Evolutionary conservation across 2,797 vertebrate species (phyloP), one percentile per base, ranked within the genome.

Genomic region (Discoglossus pictus): DNA sequence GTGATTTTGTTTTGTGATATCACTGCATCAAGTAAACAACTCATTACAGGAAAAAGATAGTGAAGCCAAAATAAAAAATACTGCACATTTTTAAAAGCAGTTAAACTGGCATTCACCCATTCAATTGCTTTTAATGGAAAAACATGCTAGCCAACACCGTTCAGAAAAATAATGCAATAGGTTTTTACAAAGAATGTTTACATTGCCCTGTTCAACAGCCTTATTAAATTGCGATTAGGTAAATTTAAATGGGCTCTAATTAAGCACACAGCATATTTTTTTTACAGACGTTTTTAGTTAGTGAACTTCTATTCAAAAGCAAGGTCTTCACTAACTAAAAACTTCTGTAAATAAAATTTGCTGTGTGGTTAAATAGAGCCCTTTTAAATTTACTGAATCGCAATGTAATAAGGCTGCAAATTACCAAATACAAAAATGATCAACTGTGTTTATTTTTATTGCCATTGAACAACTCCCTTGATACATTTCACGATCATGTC

Each of bases 361-460:
- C n/a, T n/a, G n/a, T n/a, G n/a, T n/a, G n/a, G n/a, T n/a, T n/a
- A n/a, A n/a, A n/a, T n/a, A n/a, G n/a, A n/a, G n/a, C n/a, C n/a
- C n/a, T n/a, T n/a, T n/a, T n/a, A n/a, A n/a, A n/a, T n/a, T n/a
- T n/a, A n/a, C n/a, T n/a, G n/a, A n/a, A n/a, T n/a, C n/a, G n/a
- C n/a, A n/a, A n/a, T n/a, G n/a, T n/a, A n/a, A n/a, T n/a, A n/a
- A n/a, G n/a, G n/a, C n/a, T n/a, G n/a, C n/a, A 66, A 56, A 66
- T 66, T 58, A 59, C 46, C 15, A 59, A 50, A 67, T 59, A 58
- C 65, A 23, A 59, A 58, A 48, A 48, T 58, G 50, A 65, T 56
- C 63, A 56, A 40, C 47, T 66, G 56, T 10, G 31, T 56, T 59
- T 51, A 51, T 59, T 59, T 51, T 67, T 51, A 59, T 51, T 31